Evolutionary conservation across 2,888 invertebrate genomes (phyloP), one percentile per base, ranked within the genome.

Genomic region (Ophonus ardosiacus): DNA sequence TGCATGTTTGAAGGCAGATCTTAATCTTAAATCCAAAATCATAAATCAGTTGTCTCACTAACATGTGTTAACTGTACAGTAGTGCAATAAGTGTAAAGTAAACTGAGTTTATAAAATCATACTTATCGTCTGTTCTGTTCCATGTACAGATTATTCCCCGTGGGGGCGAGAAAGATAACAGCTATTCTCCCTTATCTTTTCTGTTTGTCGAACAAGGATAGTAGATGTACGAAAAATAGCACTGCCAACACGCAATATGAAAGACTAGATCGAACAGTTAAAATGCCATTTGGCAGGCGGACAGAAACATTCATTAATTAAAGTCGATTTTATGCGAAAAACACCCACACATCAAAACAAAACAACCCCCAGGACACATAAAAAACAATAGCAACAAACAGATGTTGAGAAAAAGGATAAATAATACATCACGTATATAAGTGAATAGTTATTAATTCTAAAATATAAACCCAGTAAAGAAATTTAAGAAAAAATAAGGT

Each of bases 301-400:
- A 38, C 83, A 76, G 76, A 83, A 83, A 83, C 61, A 83, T 83
- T 76, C 17, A 83, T 83, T 83, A 83, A 83, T 83, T 83, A 76
- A 7, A 76, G 40, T 76, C 59, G 81, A 81, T 81, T 81, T 81
- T 71, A 81, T 43, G 43, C 38, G 21, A 15, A 81, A 81, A 81
- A 65, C 43, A 5, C 43, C 43, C 43, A 51, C 43, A 13, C 43
- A 13, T 51, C 43, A 51, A 2, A 5, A 51, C 8, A 51, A 8
- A 51, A 51, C 43, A 31, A 31, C 31, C 31, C 31, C 7, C 43
- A 8, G 13, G 13, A 51, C 10, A 10, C 10, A 51, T 10, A 51
- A 51, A 51, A 31, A 51, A 51, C 10, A 51, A 8, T 10, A 51
- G 43, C 43, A 51, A 51, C 43, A 51, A 51, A 51, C 43, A 51